phyloP scores from a whole-genome alignment of 2,113 vertebrate species.

The Amblyornis subalaris region DNA sequence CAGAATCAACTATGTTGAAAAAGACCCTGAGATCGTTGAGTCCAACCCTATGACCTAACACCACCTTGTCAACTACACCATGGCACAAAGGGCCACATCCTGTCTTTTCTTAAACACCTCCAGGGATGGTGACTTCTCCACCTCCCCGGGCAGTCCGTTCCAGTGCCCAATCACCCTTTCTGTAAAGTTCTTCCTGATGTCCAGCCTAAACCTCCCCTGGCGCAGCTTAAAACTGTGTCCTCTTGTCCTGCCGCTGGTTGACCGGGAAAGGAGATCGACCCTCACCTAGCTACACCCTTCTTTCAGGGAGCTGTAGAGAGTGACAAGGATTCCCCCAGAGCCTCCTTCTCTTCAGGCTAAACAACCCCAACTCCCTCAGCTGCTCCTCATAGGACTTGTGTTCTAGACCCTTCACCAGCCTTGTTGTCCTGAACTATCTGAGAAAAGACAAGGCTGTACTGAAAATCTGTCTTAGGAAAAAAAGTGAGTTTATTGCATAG shows the following conservation, averaged over 20 bases:
- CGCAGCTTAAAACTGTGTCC: rapidly evolving
- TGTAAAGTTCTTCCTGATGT: background rate
- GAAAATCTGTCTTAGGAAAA: background rate
- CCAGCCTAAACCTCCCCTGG: background rate
- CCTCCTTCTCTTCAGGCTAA: background rate
- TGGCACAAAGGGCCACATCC: no score
- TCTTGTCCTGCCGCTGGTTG: background rate
- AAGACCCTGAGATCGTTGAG: no score
- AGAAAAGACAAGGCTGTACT: background rate
- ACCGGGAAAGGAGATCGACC: rapidly evolving
- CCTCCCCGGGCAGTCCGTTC: no score
- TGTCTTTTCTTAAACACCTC: no score
- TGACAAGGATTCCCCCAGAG: background rate
- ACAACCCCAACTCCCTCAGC: background rate
- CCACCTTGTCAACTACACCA: no score
- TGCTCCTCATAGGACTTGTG: background rate
- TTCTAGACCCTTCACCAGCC: background rate
- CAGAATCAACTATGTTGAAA: no score
- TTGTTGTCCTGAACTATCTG: background rate
- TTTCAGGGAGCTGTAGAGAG: background rate
- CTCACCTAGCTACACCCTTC: no score
- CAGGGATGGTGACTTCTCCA: no score
- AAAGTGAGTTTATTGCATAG: background rate
- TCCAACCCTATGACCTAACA: no score
- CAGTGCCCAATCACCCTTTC: no score